phyloP scores from a whole-genome alignment of 1,140 invertebrate species.

The Oryctes rhinoceros region DNA sequence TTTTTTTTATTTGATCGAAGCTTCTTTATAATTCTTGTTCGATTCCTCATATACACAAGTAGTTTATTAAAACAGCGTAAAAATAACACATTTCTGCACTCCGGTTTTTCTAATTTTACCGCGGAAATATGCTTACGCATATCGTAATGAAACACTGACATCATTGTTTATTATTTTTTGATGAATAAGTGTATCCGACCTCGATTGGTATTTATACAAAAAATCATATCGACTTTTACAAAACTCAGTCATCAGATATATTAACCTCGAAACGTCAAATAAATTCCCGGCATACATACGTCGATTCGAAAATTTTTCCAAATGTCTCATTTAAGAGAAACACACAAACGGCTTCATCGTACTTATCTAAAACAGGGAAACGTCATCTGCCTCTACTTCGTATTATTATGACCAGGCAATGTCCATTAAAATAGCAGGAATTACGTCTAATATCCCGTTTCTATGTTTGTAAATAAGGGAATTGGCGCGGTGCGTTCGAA shows the following conservation, averaged over 20 bases:
- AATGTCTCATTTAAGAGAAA: background rate
- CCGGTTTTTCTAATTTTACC: background rate
- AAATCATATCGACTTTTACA: slow-evolving; percentile 1
- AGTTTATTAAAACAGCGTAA: too few relatives aligned
- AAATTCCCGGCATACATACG: background rate
- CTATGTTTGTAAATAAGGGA: slow-evolving; percentile 22
- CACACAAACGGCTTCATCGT: background rate
- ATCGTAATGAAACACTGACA: background rate
- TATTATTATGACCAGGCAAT: background rate
- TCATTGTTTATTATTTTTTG: slow-evolving; percentile 16
- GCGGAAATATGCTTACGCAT: background rate
- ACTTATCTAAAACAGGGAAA: background rate
- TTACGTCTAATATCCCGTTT: background rate
- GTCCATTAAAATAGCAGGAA: background rate
- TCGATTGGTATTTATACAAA: background rate
- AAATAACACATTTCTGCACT: too few relatives aligned
- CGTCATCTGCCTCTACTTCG: background rate
- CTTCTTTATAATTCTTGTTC: too few relatives aligned
- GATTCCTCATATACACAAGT: too few relatives aligned
- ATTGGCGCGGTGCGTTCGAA: background rate
- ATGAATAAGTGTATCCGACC: slow-evolving; percentile 18
- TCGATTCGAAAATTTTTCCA: background rate
- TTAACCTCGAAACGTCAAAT: background rate
- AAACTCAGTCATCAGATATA: background rate
- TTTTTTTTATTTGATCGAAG: too few relatives aligned